Evolutionary conservation across 2,888 invertebrate genomes (phyloP).

Genomic region (Tineola bisselliella): DNA sequence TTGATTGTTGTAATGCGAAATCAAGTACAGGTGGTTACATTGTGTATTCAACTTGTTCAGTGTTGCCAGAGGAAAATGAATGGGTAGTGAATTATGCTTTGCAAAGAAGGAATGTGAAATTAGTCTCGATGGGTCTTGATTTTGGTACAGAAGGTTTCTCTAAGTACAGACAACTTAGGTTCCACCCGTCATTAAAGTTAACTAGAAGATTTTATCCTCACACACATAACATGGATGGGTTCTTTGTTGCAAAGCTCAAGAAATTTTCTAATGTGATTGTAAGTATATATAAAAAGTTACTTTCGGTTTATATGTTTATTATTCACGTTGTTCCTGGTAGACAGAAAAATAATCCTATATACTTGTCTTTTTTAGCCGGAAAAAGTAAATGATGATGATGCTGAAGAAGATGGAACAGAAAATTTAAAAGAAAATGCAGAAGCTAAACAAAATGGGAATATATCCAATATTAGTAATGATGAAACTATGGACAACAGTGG

Average conservation of each 20-base stretch:
- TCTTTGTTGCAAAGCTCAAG: slow-evolving; percentile 97
- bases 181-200: slow-evolving; percentile 89
- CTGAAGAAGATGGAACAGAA: slow-evolving; percentile 26
- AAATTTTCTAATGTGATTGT: slow-evolving; percentile 87
- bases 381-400: slow-evolving; percentile 51
- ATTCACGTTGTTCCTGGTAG: no score
- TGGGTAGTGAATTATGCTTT: slow-evolving; percentile 96
- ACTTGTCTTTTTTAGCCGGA: slow-evolving; percentile 38
- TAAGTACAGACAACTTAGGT: slow-evolving; percentile 84
- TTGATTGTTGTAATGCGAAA: slow-evolving; percentile 93
- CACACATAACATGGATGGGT: slow-evolving; percentile 99
- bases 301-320: no score
- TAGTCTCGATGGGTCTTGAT: slow-evolving; percentile 92
- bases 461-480: slow-evolving; percentile 18
- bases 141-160: slow-evolving; percentile 96
- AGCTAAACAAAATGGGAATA: slow-evolving; percentile 15
- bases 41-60: slow-evolving; percentile 98
- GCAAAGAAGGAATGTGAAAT: slow-evolving; percentile 90
- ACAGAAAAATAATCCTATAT: no score
- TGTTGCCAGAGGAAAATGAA: slow-evolving; percentile 98
- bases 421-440: slow-evolving; percentile 25
- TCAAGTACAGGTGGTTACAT: slow-evolving; percentile 93
- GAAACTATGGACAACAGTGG: no score
- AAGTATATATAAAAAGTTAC: no score
- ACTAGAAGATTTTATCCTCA: slow-evolving; percentile 96